Evolutionary conservation across 1,140 invertebrate genomes (phyloP).

Genomic region (Pseudomyrmex pallidus): DNA sequence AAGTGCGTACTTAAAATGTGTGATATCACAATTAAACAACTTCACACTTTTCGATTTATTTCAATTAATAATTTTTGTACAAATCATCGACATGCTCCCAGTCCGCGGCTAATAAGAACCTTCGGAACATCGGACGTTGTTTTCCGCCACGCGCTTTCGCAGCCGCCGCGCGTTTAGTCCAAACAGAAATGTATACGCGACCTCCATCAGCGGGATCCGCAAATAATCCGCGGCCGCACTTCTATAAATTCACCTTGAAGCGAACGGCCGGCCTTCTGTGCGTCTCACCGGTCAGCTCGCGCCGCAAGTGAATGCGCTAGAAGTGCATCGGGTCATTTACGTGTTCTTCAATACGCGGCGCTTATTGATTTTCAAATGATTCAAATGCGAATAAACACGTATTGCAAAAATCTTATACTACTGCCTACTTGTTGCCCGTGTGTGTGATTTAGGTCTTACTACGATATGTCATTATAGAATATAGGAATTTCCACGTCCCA

Average conservation of each 20-base stretch:
- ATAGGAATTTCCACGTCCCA: background rate
- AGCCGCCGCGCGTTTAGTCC: background rate
- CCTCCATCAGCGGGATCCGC: conserved; percentile 64
- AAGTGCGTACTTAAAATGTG: background rate
- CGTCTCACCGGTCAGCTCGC: conserved; percentile 42
- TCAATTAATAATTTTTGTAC: background rate
- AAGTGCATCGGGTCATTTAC: conserved; percentile 53
- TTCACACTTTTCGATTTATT: background rate
- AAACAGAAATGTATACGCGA: conserved; percentile 49
- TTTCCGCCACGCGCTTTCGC: background rate
- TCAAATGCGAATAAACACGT: background rate
- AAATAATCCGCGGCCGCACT: conserved; percentile 70
- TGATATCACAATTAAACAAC: background rate
- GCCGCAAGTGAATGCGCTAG: background rate
- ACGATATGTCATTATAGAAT: background rate
- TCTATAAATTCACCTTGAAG: conserved; percentile 77
- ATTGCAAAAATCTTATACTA: background rate
- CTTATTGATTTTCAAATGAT: conserved; percentile 56
- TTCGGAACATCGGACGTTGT: background rate
- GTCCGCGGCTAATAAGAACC: background rate
- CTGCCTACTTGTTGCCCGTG: background rate
- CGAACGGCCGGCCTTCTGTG: conserved; percentile 61
- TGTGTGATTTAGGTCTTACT: conserved; percentile 18
- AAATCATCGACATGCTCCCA: background rate
- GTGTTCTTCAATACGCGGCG: conserved; percentile 36